phyloP scores from a whole-genome alignment of 2,797 vertebrate genomes.

The Rhinoraja longicauda region DNA sequence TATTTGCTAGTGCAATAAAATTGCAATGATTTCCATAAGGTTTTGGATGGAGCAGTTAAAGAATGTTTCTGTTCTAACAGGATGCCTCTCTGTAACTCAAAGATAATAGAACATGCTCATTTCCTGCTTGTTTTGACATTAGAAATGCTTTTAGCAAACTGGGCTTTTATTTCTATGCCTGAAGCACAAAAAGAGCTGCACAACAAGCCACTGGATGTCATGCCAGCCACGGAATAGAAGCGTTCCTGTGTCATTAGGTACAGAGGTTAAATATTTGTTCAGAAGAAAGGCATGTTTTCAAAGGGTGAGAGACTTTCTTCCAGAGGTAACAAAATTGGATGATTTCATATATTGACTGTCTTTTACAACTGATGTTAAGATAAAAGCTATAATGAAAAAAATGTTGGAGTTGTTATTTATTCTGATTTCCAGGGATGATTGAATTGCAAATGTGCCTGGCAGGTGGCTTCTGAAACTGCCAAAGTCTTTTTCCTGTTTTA shows the following conservation, averaged over 20 bases:
- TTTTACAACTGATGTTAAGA: slow-evolving; percentile 25
- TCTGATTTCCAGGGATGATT: neutral
- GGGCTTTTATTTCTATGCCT: slow-evolving; percentile 25
- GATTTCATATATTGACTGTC: neutral
- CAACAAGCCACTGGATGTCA: slow-evolving; percentile 32
- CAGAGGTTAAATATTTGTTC: slow-evolving; percentile 25
- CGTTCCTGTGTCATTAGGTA: neutral
- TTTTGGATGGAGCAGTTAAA: neutral
- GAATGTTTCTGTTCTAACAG: neutral
- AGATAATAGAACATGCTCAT: slow-evolving; percentile 17
- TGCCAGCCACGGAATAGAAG: neutral
- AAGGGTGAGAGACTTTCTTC: neutral
- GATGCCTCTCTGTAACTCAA: neutral
- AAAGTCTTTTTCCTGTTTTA: neutral
- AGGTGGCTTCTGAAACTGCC: slow-evolving; percentile 19
- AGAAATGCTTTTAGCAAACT: slow-evolving; percentile 36
- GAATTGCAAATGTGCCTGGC: slow-evolving; percentile 15
- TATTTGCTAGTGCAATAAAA: neutral
- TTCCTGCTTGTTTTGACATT: slow-evolving; percentile 36
- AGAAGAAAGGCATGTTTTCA: slow-evolving; percentile 13
- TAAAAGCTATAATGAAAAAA: neutral
- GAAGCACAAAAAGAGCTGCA: slow-evolving; percentile 22
- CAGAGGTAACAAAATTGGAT: neutral
- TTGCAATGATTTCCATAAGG: neutral
- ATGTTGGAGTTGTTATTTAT: slow-evolving; percentile 17